Conservation (phyloP, 2,113 vertebrate genomes). For the Orthonyx spaldingii region DNA sequence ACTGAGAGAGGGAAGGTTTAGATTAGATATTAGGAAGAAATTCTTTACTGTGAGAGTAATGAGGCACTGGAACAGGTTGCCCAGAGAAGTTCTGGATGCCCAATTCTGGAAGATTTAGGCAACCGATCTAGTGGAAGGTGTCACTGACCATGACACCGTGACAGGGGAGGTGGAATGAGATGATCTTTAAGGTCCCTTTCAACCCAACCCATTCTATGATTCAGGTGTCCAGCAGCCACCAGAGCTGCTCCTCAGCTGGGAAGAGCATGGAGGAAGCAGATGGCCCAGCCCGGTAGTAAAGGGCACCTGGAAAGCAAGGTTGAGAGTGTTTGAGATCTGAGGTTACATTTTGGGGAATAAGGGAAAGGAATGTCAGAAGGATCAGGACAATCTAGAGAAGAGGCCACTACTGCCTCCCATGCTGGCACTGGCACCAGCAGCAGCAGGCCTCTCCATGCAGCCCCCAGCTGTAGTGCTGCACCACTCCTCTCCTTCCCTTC, state of each 20-base stretch:
- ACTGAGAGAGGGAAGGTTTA: not conserved
- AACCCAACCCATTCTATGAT: not conserved
- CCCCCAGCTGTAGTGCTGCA: not conserved
- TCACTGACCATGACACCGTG: not conserved
- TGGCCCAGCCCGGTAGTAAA: not conserved
- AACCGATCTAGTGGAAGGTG: not conserved
- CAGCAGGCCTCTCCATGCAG: not conserved
- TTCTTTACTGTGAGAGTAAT: not conserved
- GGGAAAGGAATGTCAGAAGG: not conserved
- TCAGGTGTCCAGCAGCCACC: not conserved
- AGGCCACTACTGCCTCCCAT: rapidly evolving
- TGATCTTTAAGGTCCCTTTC: not conserved
- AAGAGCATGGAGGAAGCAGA: not conserved
- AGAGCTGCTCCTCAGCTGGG: not conserved
- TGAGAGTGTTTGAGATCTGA: not conserved
- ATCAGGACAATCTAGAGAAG: not conserved
- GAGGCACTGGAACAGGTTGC: not conserved
- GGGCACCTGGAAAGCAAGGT: not conserved
- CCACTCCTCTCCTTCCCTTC: not conserved
- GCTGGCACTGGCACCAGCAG: not conserved
- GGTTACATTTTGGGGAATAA: not conserved
- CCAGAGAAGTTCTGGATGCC: not conserved
- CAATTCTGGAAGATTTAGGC: not conserved
- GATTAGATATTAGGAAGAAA: not conserved
- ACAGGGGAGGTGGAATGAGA: not conserved